Conservation (phyloP, 2,113 vertebrate species). For the Neolamprologus brichardi region DNA sequence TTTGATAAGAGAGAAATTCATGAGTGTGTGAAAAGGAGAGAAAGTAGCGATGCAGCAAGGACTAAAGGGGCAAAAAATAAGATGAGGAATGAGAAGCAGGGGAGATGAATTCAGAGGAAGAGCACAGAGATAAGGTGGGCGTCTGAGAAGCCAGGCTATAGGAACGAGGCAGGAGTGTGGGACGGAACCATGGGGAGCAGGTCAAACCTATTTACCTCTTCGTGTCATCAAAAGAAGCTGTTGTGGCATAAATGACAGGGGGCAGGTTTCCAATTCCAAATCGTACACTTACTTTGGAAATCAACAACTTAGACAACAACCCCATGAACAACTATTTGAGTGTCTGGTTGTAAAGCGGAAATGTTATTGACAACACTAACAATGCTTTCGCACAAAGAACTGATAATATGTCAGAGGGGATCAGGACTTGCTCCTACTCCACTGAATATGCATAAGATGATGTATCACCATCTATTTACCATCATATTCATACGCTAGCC, state of each 20-base stretch:
- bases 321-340: background rate
- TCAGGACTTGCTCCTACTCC: background rate
- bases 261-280: background rate
- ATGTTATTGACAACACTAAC: background rate
- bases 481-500: background rate
- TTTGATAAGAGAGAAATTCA: constrained; percentile 9
- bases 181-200: background rate
- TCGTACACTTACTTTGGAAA: background rate
- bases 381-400: background rate
- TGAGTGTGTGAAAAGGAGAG: background rate
- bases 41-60: background rate
- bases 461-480: background rate
- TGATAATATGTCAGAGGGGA: background rate
- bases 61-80: background rate
- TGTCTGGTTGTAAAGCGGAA: background rate
- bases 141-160: background rate
- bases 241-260: background rate
- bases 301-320: background rate
- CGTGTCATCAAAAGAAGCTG: background rate
- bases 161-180: background rate
- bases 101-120: background rate
- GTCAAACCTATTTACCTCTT: constrained; percentile 18
- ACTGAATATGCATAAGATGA: background rate
- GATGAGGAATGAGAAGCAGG: constrained; percentile 4
- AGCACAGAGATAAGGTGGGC: background rate